Evolutionary conservation across 92 coral and sea anemone genomes (phyloP), one percentile per base, ranked within the genome.

Genomic region (Plumapathes pennacea): DNA sequence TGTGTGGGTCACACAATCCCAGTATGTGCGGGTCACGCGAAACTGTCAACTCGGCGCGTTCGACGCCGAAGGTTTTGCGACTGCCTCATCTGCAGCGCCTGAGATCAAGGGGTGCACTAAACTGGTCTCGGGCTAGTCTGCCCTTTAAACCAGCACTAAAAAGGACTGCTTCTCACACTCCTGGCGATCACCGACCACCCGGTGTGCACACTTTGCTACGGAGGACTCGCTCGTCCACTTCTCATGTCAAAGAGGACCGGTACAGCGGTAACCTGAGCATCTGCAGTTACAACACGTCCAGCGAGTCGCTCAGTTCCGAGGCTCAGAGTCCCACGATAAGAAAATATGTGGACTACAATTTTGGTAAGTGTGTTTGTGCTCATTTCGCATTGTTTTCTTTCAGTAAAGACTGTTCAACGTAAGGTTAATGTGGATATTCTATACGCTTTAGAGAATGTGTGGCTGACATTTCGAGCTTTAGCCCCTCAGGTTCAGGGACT

Each of bases 81-180:
- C 57, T 75, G 21, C 88, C 94, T 5, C 88, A 71, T 14, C 59
- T 88, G 25, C 56, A 38, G 14, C 74, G 74, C 20, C 65, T 70
- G 51, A 72, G 74, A 12, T 74, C 84, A 17, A 72, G 57, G 21
- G 59, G 74, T 3, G 72, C 80, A 0, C 71, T 78, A 7, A 67
- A 58, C 31, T 25, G 44, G 39, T 38, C 67, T n/a, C 25, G 60
- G 6, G 68, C 46, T 4, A 32, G 41, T 25, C 67, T 68, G 36
- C 3, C 55, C 33, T 41, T 25, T 5, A 82, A 82, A 51, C 72
- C 67, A 17, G 56, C 76, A 29, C 69, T 88, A 6, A 88, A 83
- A n/a, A 71, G 96, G 32, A 77, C 96, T 23, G 85, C 76, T 15
- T 88, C 96, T 23, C 90, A 88, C 33, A 77, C 83, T 20, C 89